Evolutionary conservation across 2,888 invertebrate genomes (phyloP).

Genomic region (Hipparchia semele): DNA sequence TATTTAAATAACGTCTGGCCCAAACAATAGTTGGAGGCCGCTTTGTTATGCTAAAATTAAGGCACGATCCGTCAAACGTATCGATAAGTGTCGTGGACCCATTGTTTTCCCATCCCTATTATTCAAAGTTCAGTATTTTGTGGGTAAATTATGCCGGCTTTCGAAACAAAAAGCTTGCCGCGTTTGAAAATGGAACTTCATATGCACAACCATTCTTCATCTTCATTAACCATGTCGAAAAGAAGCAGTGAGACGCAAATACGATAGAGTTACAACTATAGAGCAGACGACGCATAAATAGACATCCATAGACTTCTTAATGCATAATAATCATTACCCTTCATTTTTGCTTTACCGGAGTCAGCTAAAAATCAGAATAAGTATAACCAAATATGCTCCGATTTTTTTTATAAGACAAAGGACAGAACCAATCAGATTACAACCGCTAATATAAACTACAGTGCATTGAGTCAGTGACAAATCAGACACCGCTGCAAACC

Average conservation of each 20-base stretch:
- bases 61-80: constrained; percentile 52
- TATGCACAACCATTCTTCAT: neutral
- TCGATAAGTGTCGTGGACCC: constrained; percentile 44
- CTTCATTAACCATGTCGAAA: neutral
- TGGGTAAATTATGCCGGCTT: constrained; percentile 29
- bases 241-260: constrained; percentile 3
- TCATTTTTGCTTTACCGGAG: no score
- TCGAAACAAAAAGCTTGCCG: constrained; percentile 15
- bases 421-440: no score
- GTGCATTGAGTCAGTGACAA: no score
- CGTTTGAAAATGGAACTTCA: constrained; percentile 32
- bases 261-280: neutral
- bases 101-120: constrained; percentile 46
- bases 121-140: constrained; percentile 34
- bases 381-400: no score
- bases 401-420: no score
- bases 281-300: neutral
- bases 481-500: no score
- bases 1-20: constrained; percentile 78
- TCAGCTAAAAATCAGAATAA: no score
- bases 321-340: no score
- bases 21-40: constrained; percentile 71
- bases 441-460: no score
- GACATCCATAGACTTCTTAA: neutral
- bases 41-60: constrained; percentile 75